Percentiles rank a stretch among this genome's conserved stretches.
These are phyloP conservation scores for Myocastor coypus DNA, from an alignment of 2,113 vertebrate species.

Conservation along the genomic window DNA sequence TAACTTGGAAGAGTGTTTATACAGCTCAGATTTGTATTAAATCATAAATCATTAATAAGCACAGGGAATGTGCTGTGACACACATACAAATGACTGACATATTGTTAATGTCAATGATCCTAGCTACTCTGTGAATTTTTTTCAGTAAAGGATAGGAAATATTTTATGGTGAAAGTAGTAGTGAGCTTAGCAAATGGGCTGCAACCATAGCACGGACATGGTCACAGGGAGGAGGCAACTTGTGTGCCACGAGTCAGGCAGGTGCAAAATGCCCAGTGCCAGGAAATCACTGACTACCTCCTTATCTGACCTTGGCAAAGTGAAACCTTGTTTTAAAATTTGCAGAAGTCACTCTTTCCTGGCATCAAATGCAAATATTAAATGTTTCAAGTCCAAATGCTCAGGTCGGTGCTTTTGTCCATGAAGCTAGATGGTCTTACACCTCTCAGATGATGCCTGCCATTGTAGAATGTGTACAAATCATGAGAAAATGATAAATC, in stretches of 20 bases:
- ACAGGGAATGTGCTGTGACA: neutral
- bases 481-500: neutral
- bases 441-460: neutral
- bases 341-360: neutral
- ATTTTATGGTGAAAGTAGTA: neutral
- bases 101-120: neutral
- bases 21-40: neutral
- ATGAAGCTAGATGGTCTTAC: neutral
- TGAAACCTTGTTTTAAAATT: conserved; percentile 1
- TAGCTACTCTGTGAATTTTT: neutral
- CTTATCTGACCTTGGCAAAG: neutral
- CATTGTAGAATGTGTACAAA: neutral
- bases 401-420: neutral
- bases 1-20: neutral
- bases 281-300: neutral
- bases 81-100: neutral
- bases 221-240: neutral
- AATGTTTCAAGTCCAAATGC: neutral
- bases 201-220: neutral
- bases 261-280: neutral
- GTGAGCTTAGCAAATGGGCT: neutral
- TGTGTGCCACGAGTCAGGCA: neutral
- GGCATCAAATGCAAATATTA: neutral
- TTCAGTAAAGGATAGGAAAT: neutral
- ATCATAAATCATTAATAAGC: neutral